Base-by-base conservation (phyloP, 1,140 invertebrate genomes). In the Holotrichia oblita region DNA sequence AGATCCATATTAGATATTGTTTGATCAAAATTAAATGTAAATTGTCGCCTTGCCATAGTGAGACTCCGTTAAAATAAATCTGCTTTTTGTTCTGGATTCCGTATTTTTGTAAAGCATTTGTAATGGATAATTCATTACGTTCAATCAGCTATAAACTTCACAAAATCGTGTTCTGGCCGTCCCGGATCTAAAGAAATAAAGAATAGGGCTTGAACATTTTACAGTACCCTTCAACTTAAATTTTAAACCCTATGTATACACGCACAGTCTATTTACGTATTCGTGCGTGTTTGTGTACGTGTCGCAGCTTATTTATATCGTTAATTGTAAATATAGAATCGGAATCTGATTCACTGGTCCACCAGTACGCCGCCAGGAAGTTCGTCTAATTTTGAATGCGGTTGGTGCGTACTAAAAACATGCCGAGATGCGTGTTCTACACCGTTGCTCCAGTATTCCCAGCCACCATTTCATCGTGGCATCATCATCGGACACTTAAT, bases 291-390 rank as follows among this genome's bases (percentile, higher is more conserved):
- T 69, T 55, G 61, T 69, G 61, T 69, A 69, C 61, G 61, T 69
- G 61, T 69, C 61, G 61, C 22, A 22, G 61, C 22, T 69, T 69
- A 69, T 69, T 69, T 55, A 69, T 69, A 69, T 27, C 61, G 61
- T 69, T 69, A 69, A 69, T 69, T 34, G 61, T 55, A 69, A 27
- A 69, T 69, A 69, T 69, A 69, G 61, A 69, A 69, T 69, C 61
- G 22, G 61, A 69, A 69, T 69, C 61, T 69, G 61, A 69, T 69
- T 69, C 61, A 69, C 61, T 69, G 61, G 61, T 69, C 61, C 22
- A 69, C 61, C 61, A 69, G 61, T 34, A 27, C 8, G 22, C 61
- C 61, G 61, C 61, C 61, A 69, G 61, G 61, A 69, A 69, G 61
- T 69, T 55, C 48, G 48, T 55, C 48, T 55, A 55, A 55, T 55